A percentile compares a stretch with the other conserved stretches of the same genome.
Conservation (phyloP, 2,797 vertebrate species). For the Taenioides sp. region DNA sequence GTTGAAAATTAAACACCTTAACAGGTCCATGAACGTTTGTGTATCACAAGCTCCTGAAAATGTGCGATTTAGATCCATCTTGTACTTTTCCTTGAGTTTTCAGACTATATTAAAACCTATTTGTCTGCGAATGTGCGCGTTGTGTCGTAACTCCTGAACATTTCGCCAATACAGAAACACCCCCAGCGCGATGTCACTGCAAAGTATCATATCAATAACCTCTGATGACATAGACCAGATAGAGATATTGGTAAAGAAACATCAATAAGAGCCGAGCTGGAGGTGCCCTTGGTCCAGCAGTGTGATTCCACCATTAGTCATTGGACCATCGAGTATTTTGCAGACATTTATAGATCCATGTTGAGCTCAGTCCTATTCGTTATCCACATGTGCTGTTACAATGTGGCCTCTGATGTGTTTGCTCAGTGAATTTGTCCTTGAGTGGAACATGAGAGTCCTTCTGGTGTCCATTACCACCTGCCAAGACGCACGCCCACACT, state of each 20-base stretch:
- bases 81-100: too few species aligned
- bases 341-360: background rate
- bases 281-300: background rate
- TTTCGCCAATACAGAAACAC: too few species aligned
- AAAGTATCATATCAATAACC: background rate
- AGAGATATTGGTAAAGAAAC: background rate
- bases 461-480: conserved; percentile 49
- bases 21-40: too few species aligned
- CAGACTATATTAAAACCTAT: too few species aligned
- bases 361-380: background rate
- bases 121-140: too few species aligned
- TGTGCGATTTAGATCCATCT: too few species aligned
- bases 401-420: conserved; percentile 36
- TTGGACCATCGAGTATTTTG: background rate
- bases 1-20: too few species aligned
- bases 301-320: background rate
- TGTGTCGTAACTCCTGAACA: too few species aligned
- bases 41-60: too few species aligned
- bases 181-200: too few species aligned
- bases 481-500: conserved; percentile 24
- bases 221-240: background rate
- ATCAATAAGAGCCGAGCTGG: background rate
- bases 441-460: conserved; percentile 55
- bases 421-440: conserved; percentile 56
- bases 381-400: background rate